Base-by-base conservation (phyloP, 1,140 invertebrate species). In the Drosophila kurseongensis region DNA sequence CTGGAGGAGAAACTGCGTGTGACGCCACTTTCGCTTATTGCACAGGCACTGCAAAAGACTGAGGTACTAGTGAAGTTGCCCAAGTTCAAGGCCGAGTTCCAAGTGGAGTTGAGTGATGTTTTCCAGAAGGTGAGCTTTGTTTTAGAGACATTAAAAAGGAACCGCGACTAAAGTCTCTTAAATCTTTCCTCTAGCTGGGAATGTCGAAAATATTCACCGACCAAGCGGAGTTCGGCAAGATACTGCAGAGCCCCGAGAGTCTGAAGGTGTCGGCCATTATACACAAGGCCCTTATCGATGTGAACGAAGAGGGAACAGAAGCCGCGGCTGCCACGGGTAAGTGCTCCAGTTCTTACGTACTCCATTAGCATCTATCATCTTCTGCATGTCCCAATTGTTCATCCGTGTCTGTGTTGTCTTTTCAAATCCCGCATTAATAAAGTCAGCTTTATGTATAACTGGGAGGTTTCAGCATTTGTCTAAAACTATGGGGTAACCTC, bases 21-120 rank as follows among this genome's bases (percentile, higher is more conserved):
- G 35, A 65, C 92, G 3, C 88, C 89, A 4, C 55, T 93, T 0
- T 72, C 65, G 0, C 52, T 86, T 10, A 77, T 93, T 4, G 71
- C 92, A 0, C 58, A 92, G 6, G 66, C 72, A 8, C 80, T 93
- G 40, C 38, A 52, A 1, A 14, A 18, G 0, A 74, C 66, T 0
- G 88, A 94, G 65, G 92, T 95, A 4, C 41, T 91, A 1, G 78
- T 96, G 0, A 93, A 85, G 23, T 45, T 96, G 29, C 95, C 95
- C 2, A 94, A 94, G 80, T 96, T 96, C 82, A 94, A 94, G 77
- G 93, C 95, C 4, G 94, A 95, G 83, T 93, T 93, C 35, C 77
- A 81, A 36, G 84, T 94, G 1, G 78, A 95, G 48, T 80, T 96
- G 12, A 92, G 91, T 5, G 60, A 93, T 0, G 75, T 93, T 27